Conservation (phyloP, 2,888 invertebrate genomes). For the Amphimallon solstitiale region DNA sequence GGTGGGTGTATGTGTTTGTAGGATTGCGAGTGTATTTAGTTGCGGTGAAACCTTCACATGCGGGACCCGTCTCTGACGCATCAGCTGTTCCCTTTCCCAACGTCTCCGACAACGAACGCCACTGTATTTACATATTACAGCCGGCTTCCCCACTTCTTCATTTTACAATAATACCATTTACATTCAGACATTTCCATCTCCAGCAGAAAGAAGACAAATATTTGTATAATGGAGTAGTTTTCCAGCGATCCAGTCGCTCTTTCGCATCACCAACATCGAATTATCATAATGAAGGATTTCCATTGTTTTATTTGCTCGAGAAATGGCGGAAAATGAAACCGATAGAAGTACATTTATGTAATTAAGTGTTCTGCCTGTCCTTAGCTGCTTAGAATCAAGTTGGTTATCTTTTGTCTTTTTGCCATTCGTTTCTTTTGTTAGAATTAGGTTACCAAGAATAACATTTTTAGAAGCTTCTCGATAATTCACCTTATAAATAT, state of each 20-base stretch:
- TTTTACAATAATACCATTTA: conserved; percentile 60
- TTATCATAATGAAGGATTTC: conserved; percentile 45
- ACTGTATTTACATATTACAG: conserved; percentile 55
- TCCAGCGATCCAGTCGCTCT: conserved; percentile 35
- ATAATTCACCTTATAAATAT: too few relatives aligned
- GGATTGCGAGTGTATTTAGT: too few relatives aligned
- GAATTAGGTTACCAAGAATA: neutral
- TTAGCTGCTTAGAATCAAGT: neutral
- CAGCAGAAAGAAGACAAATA: conserved; percentile 59
- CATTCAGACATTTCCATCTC: conserved; percentile 57
- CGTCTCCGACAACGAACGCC: conserved; percentile 46
- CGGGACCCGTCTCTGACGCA: neutral
- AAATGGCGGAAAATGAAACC: conserved; percentile 34
- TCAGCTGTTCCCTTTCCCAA: conserved; percentile 50
- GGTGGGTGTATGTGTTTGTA: too few relatives aligned
- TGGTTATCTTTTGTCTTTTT: neutral
- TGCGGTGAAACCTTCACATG: conserved; percentile 2
- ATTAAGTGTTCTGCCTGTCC: conserved; percentile 37
- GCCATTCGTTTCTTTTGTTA: neutral
- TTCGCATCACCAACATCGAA: conserved; percentile 39
- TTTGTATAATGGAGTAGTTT: conserved; percentile 60
- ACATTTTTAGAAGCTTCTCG: too few relatives aligned
- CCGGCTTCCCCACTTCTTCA: conserved; percentile 56
- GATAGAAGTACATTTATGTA: conserved; percentile 41
- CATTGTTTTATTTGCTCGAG: conserved; percentile 40